Conservation (phyloP, 2,113 vertebrate genomes). For the Spea bombifrons region DNA sequence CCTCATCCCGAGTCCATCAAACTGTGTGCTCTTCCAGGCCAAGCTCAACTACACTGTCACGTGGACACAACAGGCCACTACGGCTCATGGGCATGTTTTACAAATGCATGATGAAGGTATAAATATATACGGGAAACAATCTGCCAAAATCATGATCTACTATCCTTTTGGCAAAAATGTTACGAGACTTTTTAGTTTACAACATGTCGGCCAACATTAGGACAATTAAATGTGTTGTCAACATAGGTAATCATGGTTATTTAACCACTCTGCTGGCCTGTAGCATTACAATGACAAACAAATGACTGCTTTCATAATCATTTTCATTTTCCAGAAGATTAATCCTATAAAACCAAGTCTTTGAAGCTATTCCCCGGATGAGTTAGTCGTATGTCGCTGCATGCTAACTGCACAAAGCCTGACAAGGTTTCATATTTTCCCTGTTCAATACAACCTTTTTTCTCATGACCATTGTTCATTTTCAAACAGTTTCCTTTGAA, state of each 20-base stretch:
- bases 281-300: slow-evolving; percentile 60
- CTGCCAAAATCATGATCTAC: no score
- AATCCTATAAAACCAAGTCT: slow-evolving; percentile 56
- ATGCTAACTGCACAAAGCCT: slow-evolving; percentile 60
- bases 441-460: slow-evolving; percentile 51
- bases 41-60: no score
- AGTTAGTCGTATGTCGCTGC: slow-evolving; percentile 56
- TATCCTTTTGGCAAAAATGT: background rate
- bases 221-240: slow-evolving; percentile 61
- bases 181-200: background rate
- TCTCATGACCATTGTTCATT: slow-evolving; percentile 51
- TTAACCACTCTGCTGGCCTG: slow-evolving; percentile 52
- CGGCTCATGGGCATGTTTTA: no score
- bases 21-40: no score
- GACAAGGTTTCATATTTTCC: slow-evolving; percentile 52
- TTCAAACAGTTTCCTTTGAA: background rate
- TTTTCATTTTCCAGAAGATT: slow-evolving; percentile 59
- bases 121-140: no score
- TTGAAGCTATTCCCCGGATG: slow-evolving; percentile 57
- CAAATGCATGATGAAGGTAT: no score
- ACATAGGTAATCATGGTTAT: slow-evolving; percentile 52
- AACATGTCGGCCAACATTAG: background rate
- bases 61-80: no score
- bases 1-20: no score
- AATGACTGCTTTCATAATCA: slow-evolving; percentile 57